Evolutionary conservation across 2,797 vertebrate species (phyloP).

Genomic region (Neostethus bicornis): DNA sequence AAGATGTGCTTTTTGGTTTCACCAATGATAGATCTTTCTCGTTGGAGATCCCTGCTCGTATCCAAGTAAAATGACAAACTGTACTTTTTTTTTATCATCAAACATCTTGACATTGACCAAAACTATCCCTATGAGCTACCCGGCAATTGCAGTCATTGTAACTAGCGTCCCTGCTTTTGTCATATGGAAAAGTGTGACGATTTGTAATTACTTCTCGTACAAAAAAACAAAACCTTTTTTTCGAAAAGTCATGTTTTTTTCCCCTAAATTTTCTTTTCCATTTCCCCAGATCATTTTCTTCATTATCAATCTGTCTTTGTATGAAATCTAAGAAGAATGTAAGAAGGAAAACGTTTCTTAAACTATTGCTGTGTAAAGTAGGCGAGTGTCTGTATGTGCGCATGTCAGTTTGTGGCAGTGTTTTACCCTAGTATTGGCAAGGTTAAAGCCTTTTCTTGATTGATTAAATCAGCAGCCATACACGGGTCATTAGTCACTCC

Average conservation of each 20-base stretch:
- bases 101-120: too few species aligned
- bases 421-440: slow-evolving; percentile 52
- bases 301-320: too few species aligned
- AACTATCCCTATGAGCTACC: too few species aligned
- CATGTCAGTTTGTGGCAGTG: slow-evolving; percentile 10
- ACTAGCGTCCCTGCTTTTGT: too few species aligned
- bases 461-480: slow-evolving; percentile 73
- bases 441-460: slow-evolving; percentile 71
- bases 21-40: too few species aligned
- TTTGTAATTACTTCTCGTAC: slow-evolving; percentile 14
- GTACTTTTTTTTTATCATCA: too few species aligned
- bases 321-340: slow-evolving; percentile 1
- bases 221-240: slow-evolving; percentile 12
- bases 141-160: too few species aligned
- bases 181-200: slow-evolving; percentile 16
- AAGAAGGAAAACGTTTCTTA: slow-evolving; percentile 12
- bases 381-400: slow-evolving; percentile 8
- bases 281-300: background rate
- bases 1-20: too few species aligned
- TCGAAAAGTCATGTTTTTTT: too few species aligned
- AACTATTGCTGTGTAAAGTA: slow-evolving; percentile 2
- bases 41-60: too few species aligned
- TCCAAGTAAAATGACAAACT: too few species aligned
- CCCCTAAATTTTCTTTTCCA: slow-evolving; percentile 5
- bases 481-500: slow-evolving; percentile 70